Evolutionary conservation across 2,888 invertebrate species (phyloP).

Genomic region (Acleris sparsana): DNA sequence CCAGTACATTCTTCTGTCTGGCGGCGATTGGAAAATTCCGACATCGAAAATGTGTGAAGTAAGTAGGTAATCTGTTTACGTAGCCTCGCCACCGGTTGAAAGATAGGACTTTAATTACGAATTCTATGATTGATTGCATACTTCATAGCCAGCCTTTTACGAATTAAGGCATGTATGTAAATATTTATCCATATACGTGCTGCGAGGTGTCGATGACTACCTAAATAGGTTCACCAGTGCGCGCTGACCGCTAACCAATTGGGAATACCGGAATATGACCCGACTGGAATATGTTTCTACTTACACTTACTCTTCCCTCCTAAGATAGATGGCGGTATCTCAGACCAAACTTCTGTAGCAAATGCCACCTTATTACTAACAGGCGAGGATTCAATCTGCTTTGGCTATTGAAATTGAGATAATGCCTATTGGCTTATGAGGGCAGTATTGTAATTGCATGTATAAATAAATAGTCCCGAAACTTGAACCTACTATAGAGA

Average conservation of each 20-base stretch:
- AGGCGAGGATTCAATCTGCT: too few relatives aligned
- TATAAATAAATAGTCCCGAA: background rate
- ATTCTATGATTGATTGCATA: constrained; percentile 15
- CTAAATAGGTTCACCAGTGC: constrained; percentile 26
- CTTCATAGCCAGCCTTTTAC: constrained; percentile 12
- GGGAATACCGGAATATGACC: constrained; percentile 31
- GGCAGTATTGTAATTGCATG: constrained; percentile 19
- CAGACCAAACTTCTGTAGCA: too few relatives aligned
- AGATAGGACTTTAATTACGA: constrained; percentile 1
- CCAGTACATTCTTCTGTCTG: constrained; percentile 17
- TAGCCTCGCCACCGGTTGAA: constrained; percentile 1
- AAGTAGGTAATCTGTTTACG: constrained; percentile 1
- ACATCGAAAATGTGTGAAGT: constrained; percentile 1
- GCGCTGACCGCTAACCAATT: constrained; percentile 9
- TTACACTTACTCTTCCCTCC: constrained; percentile 23
- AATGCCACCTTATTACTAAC: too few relatives aligned
- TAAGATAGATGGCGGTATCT: too few relatives aligned
- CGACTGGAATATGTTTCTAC: constrained; percentile 16
- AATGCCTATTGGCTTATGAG: too few relatives aligned
- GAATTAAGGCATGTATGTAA: background rate
- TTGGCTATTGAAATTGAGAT: too few relatives aligned
- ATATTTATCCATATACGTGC: constrained; percentile 4
- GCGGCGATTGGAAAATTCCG: constrained; percentile 21
- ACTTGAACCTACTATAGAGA: background rate
- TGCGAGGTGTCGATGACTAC: constrained; percentile 4